These are phyloP conservation scores for Liodrosophila aerea DNA, from an alignment of 2,888 invertebrate species.

Conservation along the genomic window DNA sequence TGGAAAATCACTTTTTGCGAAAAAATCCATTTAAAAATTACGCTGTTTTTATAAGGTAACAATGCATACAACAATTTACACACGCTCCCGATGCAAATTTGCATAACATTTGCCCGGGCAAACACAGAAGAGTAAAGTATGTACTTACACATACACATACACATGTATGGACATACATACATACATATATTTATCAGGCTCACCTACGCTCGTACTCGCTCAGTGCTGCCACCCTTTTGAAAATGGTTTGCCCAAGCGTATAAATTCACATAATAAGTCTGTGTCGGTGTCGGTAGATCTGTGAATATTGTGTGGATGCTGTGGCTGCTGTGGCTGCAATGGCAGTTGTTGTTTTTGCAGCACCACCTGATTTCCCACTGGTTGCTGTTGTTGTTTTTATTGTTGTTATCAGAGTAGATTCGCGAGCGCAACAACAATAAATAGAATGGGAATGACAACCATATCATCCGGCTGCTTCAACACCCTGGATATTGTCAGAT, in stretches of 20 bases:
- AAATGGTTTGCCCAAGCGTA: constrained; percentile 64
- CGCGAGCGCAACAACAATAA: constrained; percentile 37
- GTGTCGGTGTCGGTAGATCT: constrained; percentile 54
- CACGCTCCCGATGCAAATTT: constrained; percentile 70
- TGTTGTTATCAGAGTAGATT: constrained; percentile 54
- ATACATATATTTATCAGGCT: constrained; percentile 13
- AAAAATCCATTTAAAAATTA: constrained; percentile 76
- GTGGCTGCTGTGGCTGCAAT: constrained; percentile 39
- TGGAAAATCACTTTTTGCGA: constrained; percentile 74
- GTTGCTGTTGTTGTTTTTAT: constrained; percentile 21
- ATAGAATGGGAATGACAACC: constrained; percentile 38
- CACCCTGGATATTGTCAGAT: constrained; percentile 13
- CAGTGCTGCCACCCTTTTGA: constrained; percentile 4
- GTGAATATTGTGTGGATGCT: constrained; percentile 18
- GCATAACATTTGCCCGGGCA: constrained; percentile 70
- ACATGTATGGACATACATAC: constrained; percentile 8
- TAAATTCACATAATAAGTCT: constrained; percentile 74
- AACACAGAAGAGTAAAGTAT: constrained; percentile 8
- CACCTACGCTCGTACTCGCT: too few relatives aligned
- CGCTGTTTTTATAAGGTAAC: constrained; percentile 78
- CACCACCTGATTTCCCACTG: constrained; percentile 8
- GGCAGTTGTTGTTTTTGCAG: constrained; percentile 36
- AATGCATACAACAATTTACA: constrained; percentile 77
- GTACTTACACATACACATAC: too few relatives aligned
- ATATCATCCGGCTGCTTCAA: constrained; percentile 46